Evolutionary conservation across 2,797 vertebrate species (phyloP), one percentile per base, ranked within the genome.

Genomic region (Urosaurus nigricauda): DNA sequence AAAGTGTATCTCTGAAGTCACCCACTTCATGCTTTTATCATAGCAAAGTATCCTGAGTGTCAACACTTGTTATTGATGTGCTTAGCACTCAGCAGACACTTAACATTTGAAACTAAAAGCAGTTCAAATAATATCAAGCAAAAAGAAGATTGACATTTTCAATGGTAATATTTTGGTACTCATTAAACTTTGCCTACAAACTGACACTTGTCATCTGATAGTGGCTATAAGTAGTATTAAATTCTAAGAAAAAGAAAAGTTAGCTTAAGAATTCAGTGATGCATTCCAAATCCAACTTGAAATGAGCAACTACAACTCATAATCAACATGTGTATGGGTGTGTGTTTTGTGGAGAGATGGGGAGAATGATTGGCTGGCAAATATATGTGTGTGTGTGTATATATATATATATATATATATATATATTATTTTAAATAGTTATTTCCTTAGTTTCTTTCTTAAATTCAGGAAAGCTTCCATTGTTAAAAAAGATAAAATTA

Each of bases 91-190:
- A 73, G 68, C 37, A 60, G 47, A 40, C 74, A 81, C 68, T 89
- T 86, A 81, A 70, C 84, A 89, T 86, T 86, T 86, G 43, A 82
- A 82, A 75, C 71, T 65, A 89, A 82, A 82, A 86, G 35, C 26
- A 82, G 51, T 53, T 89, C 40, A 89, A 85, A 78, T 24, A 84
- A 78, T 77, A 68, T 63, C 74, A 70, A 84, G 58, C 58, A 68
- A 88, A n/a, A 78, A 84, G 43, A 77, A 78, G 40, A 84, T 26
- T 86, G 71, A 47, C 73, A 56, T 56, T 90, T 90, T 83, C 35
- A 90, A 19, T 83, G 73, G 78, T 82, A 78, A 53, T 75, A 85
- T 89, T 85, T 85, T 51, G 35, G 78, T 75, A 65, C 12, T 81
- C 84, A 80, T 89, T 81, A 89, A 78, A 35, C 47, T 51, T 51